Conservation (phyloP, 2,888 invertebrate genomes). For the Dynastes maya region DNA sequence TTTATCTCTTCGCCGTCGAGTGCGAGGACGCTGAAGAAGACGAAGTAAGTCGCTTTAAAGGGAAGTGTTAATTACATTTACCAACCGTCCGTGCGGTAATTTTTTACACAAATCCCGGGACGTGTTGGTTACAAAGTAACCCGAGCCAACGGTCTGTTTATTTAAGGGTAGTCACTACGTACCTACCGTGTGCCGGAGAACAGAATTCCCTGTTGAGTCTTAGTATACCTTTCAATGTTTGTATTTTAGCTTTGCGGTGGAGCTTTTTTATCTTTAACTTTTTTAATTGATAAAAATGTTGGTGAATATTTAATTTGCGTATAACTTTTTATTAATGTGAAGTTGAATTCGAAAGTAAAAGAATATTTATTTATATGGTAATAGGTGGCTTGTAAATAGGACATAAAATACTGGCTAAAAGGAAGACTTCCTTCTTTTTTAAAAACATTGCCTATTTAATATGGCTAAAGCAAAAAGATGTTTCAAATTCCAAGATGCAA, state of each 20-base stretch:
- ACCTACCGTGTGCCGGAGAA: neutral
- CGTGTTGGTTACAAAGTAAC: slow-evolving; percentile 41
- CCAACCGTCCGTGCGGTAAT: slow-evolving; percentile 41
- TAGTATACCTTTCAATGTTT: slow-evolving; percentile 11
- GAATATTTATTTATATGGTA: too few relatives aligned
- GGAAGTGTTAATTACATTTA: slow-evolving; percentile 41
- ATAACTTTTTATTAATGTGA: neutral
- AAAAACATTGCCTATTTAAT: too few relatives aligned
- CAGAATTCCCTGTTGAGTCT: slow-evolving; percentile 22
- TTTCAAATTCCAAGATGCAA: too few relatives aligned
- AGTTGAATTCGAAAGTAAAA: neutral
- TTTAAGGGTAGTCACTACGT: slow-evolving; percentile 21
- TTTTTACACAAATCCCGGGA: slow-evolving; percentile 35
- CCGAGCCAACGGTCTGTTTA: slow-evolving; percentile 27
- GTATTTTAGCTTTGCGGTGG: too few relatives aligned
- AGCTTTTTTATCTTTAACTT: too few relatives aligned
- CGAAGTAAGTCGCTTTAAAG: slow-evolving; percentile 34
- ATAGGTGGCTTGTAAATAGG: too few relatives aligned
- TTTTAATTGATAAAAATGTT: too few relatives aligned
- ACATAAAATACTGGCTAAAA: too few relatives aligned
- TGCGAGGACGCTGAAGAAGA: slow-evolving; percentile 24
- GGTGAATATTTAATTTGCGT: neutral
- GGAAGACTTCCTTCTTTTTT: too few relatives aligned
- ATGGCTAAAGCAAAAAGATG: too few relatives aligned
- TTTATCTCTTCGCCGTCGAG: slow-evolving; percentile 25